A percentile compares a stretch with the other conserved stretches of the same genome.
Conservation (phyloP, 2,113 vertebrate species). For the Paratilapia polleni region DNA sequence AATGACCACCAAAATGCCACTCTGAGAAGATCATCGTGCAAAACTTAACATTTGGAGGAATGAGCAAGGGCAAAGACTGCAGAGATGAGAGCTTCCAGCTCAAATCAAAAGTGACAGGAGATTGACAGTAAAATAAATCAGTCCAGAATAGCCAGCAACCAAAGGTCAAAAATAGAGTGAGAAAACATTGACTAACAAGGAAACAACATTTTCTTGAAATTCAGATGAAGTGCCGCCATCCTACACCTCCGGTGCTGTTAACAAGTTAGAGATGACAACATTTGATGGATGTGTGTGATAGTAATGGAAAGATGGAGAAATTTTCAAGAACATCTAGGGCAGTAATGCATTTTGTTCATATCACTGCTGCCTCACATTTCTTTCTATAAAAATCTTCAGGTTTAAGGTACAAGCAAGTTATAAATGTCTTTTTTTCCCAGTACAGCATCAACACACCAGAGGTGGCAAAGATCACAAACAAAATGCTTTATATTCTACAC, state of each 20-base stretch:
- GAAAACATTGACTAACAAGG: constrained; percentile 72
- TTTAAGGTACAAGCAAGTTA: not conserved
- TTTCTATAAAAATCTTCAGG: too few relatives aligned
- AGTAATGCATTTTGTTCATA: not conserved
- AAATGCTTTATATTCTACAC: not conserved
- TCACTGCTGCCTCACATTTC: not conserved
- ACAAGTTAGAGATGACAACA: constrained; percentile 55
- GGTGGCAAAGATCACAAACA: not conserved
- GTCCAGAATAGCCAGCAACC: constrained; percentile 71
- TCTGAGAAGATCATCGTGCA: constrained; percentile 25
- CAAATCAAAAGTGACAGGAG: constrained; percentile 79
- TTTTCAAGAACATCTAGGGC: not conserved
- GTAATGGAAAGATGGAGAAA: constrained; percentile 9
- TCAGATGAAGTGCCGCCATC: constrained; percentile 58
- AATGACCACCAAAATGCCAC: constrained; percentile 18
- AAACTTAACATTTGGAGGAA: constrained; percentile 68
- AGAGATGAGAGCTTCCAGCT: constrained; percentile 59
- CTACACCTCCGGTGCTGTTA: constrained; percentile 59
- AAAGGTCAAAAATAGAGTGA: constrained; percentile 73
- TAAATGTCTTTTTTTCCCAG: not conserved
- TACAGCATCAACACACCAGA: not conserved
- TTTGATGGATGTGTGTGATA: constrained; percentile 46
- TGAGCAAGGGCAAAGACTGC: constrained; percentile 74
- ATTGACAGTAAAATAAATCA: constrained; percentile 80
- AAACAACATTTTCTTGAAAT: constrained; percentile 64